Conservation (phyloP, 2,797 vertebrate genomes). For the Catostomus latipinnis region DNA sequence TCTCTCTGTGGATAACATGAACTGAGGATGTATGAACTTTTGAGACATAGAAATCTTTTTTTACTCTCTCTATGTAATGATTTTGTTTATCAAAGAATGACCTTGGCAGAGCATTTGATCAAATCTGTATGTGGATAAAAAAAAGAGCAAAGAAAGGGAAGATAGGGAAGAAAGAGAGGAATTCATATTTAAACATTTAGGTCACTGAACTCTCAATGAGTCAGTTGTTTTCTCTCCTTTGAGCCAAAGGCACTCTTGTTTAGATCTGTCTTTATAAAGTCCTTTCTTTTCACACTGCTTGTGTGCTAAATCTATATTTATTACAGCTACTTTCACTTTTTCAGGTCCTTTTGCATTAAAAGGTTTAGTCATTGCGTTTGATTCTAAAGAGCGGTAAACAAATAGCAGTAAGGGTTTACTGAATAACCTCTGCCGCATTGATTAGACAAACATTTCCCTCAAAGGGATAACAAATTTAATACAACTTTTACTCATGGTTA, state of each 20-base stretch:
- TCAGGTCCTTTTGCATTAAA: neutral
- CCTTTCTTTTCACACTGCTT: slow-evolving; percentile 23
- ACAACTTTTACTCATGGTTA: no score
- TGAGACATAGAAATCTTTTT: no score
- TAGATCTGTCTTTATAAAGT: slow-evolving; percentile 6
- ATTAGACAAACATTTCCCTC: slow-evolving; percentile 18
- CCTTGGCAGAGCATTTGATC: slow-evolving; percentile 45
- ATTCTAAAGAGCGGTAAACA: neutral
- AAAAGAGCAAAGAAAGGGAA: slow-evolving; percentile 6
- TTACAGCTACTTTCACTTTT: slow-evolving; percentile 3
- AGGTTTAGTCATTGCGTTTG: neutral
- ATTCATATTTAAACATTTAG: slow-evolving; percentile 21
- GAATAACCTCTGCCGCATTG: slow-evolving; percentile 20
- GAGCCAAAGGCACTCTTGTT: slow-evolving; percentile 20
- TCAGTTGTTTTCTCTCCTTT: slow-evolving; percentile 40
- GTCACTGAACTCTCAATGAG: slow-evolving; percentile 22
- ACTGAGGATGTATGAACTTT: neutral
- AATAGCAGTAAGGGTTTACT: slow-evolving; percentile 7
- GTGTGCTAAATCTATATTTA: neutral
- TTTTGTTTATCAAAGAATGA: slow-evolving; percentile 28
- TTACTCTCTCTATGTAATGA: no score
- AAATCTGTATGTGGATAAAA: slow-evolving; percentile 27
- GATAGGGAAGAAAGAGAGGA: neutral
- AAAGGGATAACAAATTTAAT: neutral
- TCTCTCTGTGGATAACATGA: slow-evolving; percentile 41